Evolutionary conservation across 2,888 invertebrate genomes (phyloP).

Genomic region (Eulithis prunata): DNA sequence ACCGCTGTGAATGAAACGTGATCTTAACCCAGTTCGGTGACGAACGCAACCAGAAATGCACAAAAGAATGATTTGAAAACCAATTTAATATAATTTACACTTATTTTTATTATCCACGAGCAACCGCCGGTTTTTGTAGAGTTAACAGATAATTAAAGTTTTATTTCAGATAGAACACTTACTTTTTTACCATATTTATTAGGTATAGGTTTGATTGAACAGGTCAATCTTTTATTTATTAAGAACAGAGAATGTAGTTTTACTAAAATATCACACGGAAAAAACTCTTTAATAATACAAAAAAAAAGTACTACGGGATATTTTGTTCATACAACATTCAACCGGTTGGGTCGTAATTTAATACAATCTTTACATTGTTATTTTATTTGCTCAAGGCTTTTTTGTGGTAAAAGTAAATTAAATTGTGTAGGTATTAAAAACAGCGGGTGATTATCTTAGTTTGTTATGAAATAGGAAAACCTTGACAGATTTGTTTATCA

Average conservation of each 20-base stretch:
- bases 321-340: constrained; percentile 3
- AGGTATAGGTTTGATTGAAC: neutral
- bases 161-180: neutral
- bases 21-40: constrained; percentile 62
- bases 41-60: constrained; percentile 45
- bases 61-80: constrained; percentile 41
- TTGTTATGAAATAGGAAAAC: too few relatives aligned
- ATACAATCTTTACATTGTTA: too few relatives aligned
- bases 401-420: too few relatives aligned
- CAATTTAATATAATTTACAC: constrained; percentile 29
- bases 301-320: neutral
- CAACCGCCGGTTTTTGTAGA: constrained; percentile 9
- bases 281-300: neutral
- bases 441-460: too few relatives aligned
- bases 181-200: neutral
- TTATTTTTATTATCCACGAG: constrained; percentile 25
- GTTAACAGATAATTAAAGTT: constrained; percentile 7
- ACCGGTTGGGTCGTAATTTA: too few relatives aligned
- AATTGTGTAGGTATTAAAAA: too few relatives aligned
- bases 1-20: constrained; percentile 56
- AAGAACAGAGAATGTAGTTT: neutral
- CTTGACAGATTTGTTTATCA: too few relatives aligned
- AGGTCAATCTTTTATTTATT: neutral
- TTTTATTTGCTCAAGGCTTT: constrained; percentile 1
- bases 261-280: neutral